These are phyloP conservation scores for Tachuris rubrigastra DNA, from an alignment of 2,113 vertebrate genomes.

Conservation along the genomic window DNA sequence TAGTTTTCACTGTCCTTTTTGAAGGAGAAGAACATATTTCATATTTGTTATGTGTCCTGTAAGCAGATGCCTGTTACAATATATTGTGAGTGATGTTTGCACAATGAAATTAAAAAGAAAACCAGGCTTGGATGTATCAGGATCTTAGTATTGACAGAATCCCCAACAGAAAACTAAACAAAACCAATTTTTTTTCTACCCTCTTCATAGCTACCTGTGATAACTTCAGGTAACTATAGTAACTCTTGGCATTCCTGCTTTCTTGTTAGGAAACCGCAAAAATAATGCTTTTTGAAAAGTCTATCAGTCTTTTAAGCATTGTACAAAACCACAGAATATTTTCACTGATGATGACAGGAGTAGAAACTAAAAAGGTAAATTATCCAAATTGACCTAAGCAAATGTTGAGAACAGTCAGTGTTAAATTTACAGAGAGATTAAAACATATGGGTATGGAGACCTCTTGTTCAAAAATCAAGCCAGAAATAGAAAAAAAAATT, in stretches of 20 bases:
- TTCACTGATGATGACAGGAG: not conserved
- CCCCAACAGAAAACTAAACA: not conserved
- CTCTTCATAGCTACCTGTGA: not conserved
- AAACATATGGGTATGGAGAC: not conserved
- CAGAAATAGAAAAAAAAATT: conserved; percentile 8
- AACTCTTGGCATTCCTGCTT: not conserved
- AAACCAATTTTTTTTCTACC: not conserved
- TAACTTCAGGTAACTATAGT: not conserved
- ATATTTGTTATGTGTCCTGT: not conserved
- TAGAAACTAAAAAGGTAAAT: not conserved
- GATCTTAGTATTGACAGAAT: not conserved
- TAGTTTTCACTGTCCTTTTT: not conserved
- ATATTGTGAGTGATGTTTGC: not conserved
- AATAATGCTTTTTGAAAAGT: not conserved
- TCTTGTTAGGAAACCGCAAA: not conserved
- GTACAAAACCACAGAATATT: not conserved
- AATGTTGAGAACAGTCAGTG: not conserved
- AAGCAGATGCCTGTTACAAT: not conserved
- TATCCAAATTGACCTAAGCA: not conserved
- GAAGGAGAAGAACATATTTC: not conserved
- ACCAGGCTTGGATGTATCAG: not conserved
- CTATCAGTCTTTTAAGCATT: not conserved
- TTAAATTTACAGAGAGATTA: not conserved
- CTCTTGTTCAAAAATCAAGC: not conserved
- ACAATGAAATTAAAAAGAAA: not conserved